Conservation (phyloP, 2,888 invertebrate genomes). For the Hypena proboscidalis region DNA sequence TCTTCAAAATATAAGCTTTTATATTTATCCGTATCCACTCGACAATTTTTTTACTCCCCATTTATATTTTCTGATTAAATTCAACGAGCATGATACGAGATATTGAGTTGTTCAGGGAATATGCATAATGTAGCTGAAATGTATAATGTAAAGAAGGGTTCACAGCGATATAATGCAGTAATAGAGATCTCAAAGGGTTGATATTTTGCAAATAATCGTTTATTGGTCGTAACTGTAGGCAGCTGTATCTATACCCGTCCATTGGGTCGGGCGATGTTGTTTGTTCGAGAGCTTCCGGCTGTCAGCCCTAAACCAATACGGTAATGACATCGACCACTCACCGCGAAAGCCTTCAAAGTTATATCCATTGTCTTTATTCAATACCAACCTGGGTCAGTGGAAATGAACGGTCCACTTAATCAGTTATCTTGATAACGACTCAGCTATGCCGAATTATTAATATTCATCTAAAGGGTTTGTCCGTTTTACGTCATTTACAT, state of each 20-base stretch:
- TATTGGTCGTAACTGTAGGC: slow-evolving; percentile 38
- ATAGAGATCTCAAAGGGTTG: slow-evolving; percentile 21
- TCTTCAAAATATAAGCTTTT: no score
- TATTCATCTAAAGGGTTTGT: slow-evolving; percentile 36
- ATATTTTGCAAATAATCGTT: slow-evolving; percentile 40
- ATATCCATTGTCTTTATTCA: slow-evolving; percentile 53
- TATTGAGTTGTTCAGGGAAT: background rate
- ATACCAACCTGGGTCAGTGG: slow-evolving; percentile 42
- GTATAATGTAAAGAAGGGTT: background rate
- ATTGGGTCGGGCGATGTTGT: slow-evolving; percentile 47
- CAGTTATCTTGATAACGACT: slow-evolving; percentile 45
- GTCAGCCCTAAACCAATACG: slow-evolving; percentile 66
- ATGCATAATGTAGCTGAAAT: background rate
- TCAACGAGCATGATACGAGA: no score
- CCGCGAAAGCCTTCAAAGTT: slow-evolving; percentile 53
- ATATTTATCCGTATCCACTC: no score
- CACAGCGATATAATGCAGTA: slow-evolving; percentile 5
- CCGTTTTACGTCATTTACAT: slow-evolving; percentile 34
- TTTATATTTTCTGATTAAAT: no score
- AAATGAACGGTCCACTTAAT: slow-evolving; percentile 53
- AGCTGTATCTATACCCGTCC: slow-evolving; percentile 44
- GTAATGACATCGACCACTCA: slow-evolving; percentile 64
- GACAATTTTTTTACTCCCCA: no score
- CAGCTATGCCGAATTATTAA: slow-evolving; percentile 32
- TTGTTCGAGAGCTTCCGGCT: slow-evolving; percentile 61